These are phyloP conservation scores for Chrysochloris asiatica DNA, from an alignment of 2,113 vertebrate genomes.

Conservation along the genomic window DNA sequence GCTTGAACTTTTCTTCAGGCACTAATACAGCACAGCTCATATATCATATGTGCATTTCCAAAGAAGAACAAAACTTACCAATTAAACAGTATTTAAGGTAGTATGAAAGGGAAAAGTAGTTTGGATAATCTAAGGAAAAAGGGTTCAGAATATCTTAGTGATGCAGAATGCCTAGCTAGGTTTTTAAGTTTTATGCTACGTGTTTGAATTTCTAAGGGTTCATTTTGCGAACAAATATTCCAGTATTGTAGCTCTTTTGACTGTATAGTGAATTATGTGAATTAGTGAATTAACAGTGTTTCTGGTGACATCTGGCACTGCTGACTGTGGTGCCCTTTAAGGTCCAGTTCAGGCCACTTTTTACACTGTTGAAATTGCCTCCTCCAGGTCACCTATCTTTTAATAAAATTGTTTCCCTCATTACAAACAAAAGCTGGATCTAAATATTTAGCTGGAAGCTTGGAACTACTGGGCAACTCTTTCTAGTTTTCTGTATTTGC, in stretches of 20 bases:
- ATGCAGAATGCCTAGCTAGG: not conserved
- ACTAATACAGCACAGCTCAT: not conserved
- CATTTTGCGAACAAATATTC: too few relatives aligned
- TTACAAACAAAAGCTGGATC: not conserved
- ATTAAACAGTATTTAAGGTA: too few relatives aligned
- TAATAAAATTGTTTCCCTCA: not conserved
- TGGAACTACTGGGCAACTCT: not conserved
- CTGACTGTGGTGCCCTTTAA: not conserved
- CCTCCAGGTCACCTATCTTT: not conserved
- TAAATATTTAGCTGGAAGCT: constrained; percentile 52
- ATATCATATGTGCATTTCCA: not conserved
- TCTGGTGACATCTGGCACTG: not conserved
- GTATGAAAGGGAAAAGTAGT: too few relatives aligned
- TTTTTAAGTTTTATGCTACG: not conserved
- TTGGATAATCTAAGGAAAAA: not conserved
- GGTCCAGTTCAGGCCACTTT: not conserved
- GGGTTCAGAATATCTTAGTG: not conserved
- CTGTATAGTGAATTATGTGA: constrained; percentile 18
- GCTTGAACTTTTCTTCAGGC: not conserved
- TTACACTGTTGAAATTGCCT: not conserved
- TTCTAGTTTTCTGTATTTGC: constrained; percentile 60
- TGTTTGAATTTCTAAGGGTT: constrained; percentile 21
- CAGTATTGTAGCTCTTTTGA: not conserved
- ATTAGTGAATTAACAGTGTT: constrained; percentile 1
- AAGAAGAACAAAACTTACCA: not conserved